These are phyloP conservation scores for Penaeus japonicus DNA, from an alignment of 1,140 invertebrate genomes.

Conservation along the genomic window DNA sequence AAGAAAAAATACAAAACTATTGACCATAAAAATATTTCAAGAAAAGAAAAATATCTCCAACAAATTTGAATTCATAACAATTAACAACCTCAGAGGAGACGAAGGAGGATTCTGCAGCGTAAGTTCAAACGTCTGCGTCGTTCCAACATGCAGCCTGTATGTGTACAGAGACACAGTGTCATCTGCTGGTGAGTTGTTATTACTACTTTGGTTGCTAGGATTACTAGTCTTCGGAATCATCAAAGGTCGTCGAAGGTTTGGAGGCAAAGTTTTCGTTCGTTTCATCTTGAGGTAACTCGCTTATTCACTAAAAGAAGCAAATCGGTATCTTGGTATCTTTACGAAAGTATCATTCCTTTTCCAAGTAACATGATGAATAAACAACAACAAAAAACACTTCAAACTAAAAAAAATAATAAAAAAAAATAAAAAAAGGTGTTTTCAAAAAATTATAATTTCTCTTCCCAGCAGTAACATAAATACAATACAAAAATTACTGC, in stretches of 20 bases:
- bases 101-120: slow-evolving; percentile 38
- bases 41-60: not conserved
- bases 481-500: too few species aligned
- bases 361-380: not conserved
- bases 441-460: too few species aligned
- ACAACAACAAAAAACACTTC: too few species aligned
- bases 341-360: not conserved
- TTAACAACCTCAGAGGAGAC: slow-evolving; percentile 1
- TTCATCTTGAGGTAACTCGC: slow-evolving; percentile 1
- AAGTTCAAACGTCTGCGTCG: slow-evolving; percentile 40
- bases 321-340: not conserved
- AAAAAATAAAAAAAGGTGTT: too few species aligned
- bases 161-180: slow-evolving; percentile 49
- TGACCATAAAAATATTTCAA: not conserved
- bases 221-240: slow-evolving; percentile 2
- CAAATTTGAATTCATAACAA: not conserved
- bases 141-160: slow-evolving; percentile 43
- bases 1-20: not conserved
- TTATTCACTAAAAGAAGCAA: too few species aligned
- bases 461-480: too few species aligned
- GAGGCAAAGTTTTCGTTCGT: slow-evolving; percentile 35
- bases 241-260: slow-evolving; percentile 23
- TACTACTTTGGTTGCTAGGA: slow-evolving; percentile 15
- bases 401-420: too few species aligned
- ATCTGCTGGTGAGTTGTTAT: slow-evolving; percentile 30